Evolutionary conservation across 2,797 vertebrate genomes (phyloP).

Genomic region (Iguana delicatissima): DNA sequence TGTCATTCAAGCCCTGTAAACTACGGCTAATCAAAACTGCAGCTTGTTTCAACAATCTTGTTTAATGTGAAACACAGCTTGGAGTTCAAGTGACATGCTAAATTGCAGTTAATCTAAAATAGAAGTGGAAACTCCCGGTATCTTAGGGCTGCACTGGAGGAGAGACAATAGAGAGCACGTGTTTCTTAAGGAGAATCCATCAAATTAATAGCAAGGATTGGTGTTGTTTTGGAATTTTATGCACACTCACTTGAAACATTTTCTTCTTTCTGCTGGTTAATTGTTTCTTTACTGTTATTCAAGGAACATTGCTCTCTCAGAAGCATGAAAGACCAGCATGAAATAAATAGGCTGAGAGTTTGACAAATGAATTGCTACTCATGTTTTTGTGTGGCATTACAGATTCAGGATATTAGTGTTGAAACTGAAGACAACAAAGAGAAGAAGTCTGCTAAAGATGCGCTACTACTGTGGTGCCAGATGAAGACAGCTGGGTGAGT

Average conservation of each 20-base stretch:
- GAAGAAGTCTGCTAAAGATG: conserved; percentile 96
- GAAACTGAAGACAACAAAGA: conserved; percentile 98
- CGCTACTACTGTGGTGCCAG: conserved; percentile 96
- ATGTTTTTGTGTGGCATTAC: conserved; percentile 56
- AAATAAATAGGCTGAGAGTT: neutral
- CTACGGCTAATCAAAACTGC: neutral
- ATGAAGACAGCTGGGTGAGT: conserved; percentile 98
- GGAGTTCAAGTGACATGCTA: neutral
- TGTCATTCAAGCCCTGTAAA: neutral
- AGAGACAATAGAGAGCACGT: neutral
- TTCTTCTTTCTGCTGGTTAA: neutral
- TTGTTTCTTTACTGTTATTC: conserved; percentile 2
- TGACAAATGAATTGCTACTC: conserved; percentile 3
- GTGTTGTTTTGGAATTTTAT: neutral
- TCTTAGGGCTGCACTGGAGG: neutral
- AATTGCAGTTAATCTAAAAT: neutral
- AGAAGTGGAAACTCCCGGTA: neutral
- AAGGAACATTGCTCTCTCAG: neutral
- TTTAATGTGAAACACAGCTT: neutral
- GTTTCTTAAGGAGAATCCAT: neutral
- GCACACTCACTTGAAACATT: neutral
- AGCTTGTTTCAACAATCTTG: neutral
- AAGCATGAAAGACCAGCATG: neutral
- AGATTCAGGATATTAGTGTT: conserved; percentile 98
- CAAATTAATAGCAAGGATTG: neutral